These are phyloP conservation scores for Sarcophaga rosellei DNA, from an alignment of 2,888 invertebrate genomes.

Conservation along the genomic window DNA sequence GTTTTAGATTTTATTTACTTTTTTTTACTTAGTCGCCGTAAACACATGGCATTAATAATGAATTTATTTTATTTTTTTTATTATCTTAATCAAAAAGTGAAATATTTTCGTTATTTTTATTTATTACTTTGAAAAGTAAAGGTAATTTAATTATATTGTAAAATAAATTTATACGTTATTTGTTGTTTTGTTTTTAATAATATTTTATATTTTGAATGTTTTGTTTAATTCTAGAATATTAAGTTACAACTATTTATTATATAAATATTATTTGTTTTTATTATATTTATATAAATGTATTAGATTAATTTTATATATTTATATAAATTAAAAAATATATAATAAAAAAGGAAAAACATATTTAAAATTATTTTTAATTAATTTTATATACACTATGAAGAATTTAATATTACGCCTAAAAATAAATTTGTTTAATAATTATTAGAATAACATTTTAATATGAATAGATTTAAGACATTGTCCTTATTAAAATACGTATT, in stretches of 20 bases:
- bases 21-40: constrained; percentile 37
- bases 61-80: constrained; percentile 26
- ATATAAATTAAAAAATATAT: constrained; percentile 46
- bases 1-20: constrained; percentile 41
- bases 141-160: constrained; percentile 75
- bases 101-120: constrained; percentile 66
- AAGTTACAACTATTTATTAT: constrained; percentile 66
- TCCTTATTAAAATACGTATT: constrained; percentile 61
- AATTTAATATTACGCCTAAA: constrained; percentile 23
- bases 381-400: constrained; percentile 45
- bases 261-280: constrained; percentile 56
- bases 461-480: constrained; percentile 54
- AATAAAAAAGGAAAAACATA: constrained; percentile 37
- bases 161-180: constrained; percentile 54
- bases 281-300: constrained; percentile 60
- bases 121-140: constrained; percentile 76
- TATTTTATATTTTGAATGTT: constrained; percentile 66
- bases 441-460: constrained; percentile 29
- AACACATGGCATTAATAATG: constrained; percentile 46
- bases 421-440: constrained; percentile 36
- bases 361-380: constrained; percentile 36
- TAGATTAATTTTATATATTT: constrained; percentile 39
- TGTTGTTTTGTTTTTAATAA: constrained; percentile 36
- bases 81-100: constrained; percentile 52
- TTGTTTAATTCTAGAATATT: constrained; percentile 63